A percentile compares a stretch with the other conserved stretches of the same genome.
phyloP scores from a whole-genome alignment of 2,888 invertebrate genomes.

The Lucinisca nassula region DNA sequence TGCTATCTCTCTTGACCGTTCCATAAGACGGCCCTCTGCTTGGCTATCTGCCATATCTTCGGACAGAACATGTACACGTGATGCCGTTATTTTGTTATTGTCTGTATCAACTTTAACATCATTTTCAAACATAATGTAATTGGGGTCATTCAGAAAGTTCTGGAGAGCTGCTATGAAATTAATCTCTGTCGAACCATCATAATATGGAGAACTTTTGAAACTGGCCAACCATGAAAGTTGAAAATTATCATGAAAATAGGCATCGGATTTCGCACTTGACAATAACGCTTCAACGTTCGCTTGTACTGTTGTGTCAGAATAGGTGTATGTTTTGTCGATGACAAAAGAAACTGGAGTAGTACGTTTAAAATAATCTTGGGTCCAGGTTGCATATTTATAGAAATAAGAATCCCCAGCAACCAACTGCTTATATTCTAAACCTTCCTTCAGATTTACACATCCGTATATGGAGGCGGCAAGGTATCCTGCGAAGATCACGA shows the following conservation, averaged over 20 bases:
- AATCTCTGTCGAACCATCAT: slow-evolving; percentile 29
- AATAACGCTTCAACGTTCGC: neutral
- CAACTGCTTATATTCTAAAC: slow-evolving; percentile 72
- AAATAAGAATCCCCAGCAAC: slow-evolving; percentile 76
- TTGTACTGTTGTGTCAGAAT: neutral
- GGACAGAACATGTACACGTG: slow-evolving; percentile 94
- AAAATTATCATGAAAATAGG: neutral
- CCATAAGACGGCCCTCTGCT: slow-evolving; percentile 78
- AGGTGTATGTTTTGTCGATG: slow-evolving; percentile 33
- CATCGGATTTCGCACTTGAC: neutral
- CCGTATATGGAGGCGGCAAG: slow-evolving; percentile 75
- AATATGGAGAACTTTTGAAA: neutral
- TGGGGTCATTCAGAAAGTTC: slow-evolving; percentile 13
- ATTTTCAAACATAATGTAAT: slow-evolving; percentile 35
- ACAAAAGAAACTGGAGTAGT: slow-evolving; percentile 70
- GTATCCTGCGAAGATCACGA: slow-evolving; percentile 72
- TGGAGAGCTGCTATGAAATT: neutral
- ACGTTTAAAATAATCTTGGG: slow-evolving; percentile 61
- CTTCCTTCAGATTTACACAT: slow-evolving; percentile 73
- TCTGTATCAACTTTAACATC: slow-evolving; percentile 57
- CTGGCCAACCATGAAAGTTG: neutral
- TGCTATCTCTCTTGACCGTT: slow-evolving; percentile 76
- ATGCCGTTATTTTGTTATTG: slow-evolving; percentile 29
- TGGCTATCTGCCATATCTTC: slow-evolving; percentile 95
- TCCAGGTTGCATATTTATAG: slow-evolving; percentile 57